Conservation (phyloP, 2,797 vertebrate genomes). For the Cyclura pinguis region DNA sequence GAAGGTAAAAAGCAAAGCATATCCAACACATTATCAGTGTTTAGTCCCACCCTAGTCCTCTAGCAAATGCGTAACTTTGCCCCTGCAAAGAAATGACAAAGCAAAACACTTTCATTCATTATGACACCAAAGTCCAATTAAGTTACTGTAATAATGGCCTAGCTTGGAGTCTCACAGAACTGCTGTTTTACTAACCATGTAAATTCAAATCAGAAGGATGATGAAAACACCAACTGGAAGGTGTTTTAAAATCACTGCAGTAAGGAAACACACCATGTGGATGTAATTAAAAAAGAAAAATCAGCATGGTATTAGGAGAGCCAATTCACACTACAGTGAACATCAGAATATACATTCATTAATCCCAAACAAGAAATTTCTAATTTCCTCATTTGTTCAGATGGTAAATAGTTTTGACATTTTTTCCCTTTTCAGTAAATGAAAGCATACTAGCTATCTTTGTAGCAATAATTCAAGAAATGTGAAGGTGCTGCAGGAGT, state of each 20-base stretch:
- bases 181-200: background rate
- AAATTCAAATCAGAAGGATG: background rate
- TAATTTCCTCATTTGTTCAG: background rate
- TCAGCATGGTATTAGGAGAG: background rate
- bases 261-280: background rate
- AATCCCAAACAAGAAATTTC: background rate
- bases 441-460: no score
- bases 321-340: background rate
- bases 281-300: background rate
- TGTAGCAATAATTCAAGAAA: no score
- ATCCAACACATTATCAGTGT: background rate
- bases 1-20: background rate
- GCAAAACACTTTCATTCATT: constrained; percentile 6
- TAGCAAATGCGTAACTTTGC: background rate
- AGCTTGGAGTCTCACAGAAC: background rate
- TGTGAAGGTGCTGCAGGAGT: background rate
- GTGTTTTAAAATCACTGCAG: background rate
- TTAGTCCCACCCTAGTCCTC: background rate
- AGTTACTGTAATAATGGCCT: background rate
- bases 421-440: no score
- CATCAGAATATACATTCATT: background rate
- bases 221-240: background rate
- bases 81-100: background rate
- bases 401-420: no score
- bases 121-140: background rate